Evolutionary conservation across 2,797 vertebrate species (phyloP), one percentile per base, ranked within the genome.

Genomic region (Eptatretus atami): DNA sequence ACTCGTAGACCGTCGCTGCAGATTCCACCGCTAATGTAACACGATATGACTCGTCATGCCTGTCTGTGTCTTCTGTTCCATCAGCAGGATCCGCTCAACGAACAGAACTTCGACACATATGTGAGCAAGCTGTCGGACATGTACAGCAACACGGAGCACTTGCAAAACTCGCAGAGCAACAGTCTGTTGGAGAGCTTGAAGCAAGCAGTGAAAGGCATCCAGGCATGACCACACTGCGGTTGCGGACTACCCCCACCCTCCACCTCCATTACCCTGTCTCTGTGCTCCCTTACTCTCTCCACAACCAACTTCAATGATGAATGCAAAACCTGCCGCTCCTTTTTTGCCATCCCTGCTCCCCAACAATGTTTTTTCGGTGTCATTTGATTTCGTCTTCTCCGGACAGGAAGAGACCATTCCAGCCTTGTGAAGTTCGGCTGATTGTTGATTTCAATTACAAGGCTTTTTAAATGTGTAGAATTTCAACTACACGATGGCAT

Each of bases 51-150:
- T n/a, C 25, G n/a, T 12, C 25, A 12, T n/a, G 12, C n/a, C n/a
- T 11, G 25, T 24, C 25, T 61, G n/a, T 12, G 57, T 52, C 52
- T 64, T 14, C 19, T 13, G 53, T 66, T 64, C 6, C 11, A 53
- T 44, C 19, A 52, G 11, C 81, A 98, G 92, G 92, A 95, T 76
- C 82, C 85, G 71, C 86, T 95, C 73, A 92, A 81, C 68, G 90
- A 93, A 77, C 90, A 95, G 80, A 98, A 93, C 82, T 98, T 98
- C 78, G 92, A 96, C 69, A 83, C 86, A 69, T 98, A 98, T 67
- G 92, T 98, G 78, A 95, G 83, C 73, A 95, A 88, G 71, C 78
- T 98, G 73, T 90, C 90, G 73, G 90, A 98, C 73, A 95, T 98
- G 81, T 98, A 98, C 76, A 78, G 83, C 70, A 90, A 84, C 79